Base-by-base conservation (phyloP, 2,888 invertebrate species). In the Phragmatobia fuliginosa region DNA sequence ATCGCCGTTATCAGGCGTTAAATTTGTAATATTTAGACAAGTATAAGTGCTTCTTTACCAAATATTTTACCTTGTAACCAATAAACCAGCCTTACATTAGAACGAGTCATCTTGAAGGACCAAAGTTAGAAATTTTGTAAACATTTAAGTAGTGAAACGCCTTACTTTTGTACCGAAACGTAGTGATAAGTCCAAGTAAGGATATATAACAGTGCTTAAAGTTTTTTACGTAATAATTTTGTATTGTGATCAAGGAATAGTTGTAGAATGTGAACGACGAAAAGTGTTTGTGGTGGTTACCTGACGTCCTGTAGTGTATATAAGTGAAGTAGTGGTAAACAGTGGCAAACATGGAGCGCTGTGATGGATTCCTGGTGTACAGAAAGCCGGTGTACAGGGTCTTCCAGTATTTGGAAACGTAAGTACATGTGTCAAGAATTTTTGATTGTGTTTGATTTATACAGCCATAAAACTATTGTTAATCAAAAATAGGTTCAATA, bases 401-500 rank as follows among this genome's bases (percentile, higher is more conserved):
- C 90, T 97, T 97, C 95, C 97, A 97, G 96, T 97, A 97, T 95
- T 96, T 97, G 91, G 97, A 97, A 95, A 97, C 97, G 97, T 97
- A 95, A 97, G 97, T 97, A 86, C 73, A 70, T 33, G 7, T 14
- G 28, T 56, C 25, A 25, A 45, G 5, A n/a, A 49, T 10, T 49
- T 21, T 62, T 62, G 1, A 38, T 7, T n/a, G n/a, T 7, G 11
- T 31, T 33, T 33, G 0, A 33, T 33, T 52, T 25, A 2, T 33
- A 36, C 36, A 7, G 14, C 2, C 14, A 38, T 14, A 38, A 38
- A 38, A 14, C 38, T 14, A 41, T 18, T 38, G 18, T 18, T 6
- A 18, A 41, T 16, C n/a, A n/a, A 41, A 8, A 38, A 7, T 10
- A 8, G 36, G 7, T 38, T 38, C 8, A 6, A 38, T 38, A 8